phyloP scores from a whole-genome alignment of 2,113 vertebrate species.

The Sander vitreus region DNA sequence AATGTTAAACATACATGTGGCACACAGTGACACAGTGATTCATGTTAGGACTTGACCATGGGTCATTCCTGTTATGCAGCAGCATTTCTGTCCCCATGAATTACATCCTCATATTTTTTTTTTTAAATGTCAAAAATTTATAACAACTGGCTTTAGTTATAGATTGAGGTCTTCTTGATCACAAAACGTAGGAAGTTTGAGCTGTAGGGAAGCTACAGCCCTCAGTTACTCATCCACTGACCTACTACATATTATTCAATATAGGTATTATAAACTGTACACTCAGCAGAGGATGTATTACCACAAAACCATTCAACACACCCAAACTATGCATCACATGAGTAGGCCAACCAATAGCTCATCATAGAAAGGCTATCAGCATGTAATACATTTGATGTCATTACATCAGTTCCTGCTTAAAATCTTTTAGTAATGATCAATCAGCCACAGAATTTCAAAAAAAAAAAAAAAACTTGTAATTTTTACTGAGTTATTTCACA shows the following conservation, averaged over 20 bases:
- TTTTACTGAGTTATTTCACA: not conserved
- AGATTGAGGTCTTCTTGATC: no score
- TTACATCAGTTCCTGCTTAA: slow-evolving; percentile 3
- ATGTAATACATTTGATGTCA: not conserved
- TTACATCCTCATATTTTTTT: no score
- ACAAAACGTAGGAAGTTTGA: not conserved
- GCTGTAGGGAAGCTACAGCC: not conserved
- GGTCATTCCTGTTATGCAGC: no score
- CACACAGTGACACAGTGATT: no score
- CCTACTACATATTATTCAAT: not conserved
- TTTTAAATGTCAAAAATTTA: no score
- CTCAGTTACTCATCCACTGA: not conserved
- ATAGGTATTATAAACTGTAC: not conserved
- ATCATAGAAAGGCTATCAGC: not conserved
- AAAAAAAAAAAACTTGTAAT: not conserved
- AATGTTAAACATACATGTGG: no score
- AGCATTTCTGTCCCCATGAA: no score
- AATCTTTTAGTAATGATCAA: not conserved
- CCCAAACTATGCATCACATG: not conserved
- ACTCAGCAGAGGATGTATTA: slow-evolving; percentile 2
- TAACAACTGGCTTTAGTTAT: no score
- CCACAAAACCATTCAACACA: not conserved
- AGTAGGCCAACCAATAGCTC: not conserved
- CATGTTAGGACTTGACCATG: no score
- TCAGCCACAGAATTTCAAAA: not conserved